Conservation (phyloP, 2,888 invertebrate genomes). For the Caenorhabditis japonica region DNA sequence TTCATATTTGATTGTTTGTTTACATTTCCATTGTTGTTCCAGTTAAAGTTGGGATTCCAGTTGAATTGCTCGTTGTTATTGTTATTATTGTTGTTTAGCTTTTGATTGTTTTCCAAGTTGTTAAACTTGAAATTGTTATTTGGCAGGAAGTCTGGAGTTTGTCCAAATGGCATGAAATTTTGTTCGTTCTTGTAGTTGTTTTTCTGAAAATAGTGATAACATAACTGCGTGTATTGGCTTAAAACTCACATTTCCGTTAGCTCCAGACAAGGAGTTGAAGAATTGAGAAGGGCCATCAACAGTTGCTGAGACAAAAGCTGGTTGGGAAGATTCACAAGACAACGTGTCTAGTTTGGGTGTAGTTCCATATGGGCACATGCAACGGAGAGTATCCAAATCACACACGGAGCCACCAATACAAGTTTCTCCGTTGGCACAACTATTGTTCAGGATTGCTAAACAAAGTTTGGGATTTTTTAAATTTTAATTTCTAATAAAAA, state of each 20-base stretch:
- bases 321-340: conserved; percentile 65
- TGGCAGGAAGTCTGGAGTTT: conserved; percentile 43
- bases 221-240: too few species aligned
- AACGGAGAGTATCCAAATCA: conserved; percentile 65
- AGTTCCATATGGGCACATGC: conserved; percentile 75
- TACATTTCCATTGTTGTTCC: conserved; percentile 21
- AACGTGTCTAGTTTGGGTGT: conserved; percentile 73
- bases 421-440: conserved; percentile 74
- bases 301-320: conserved; percentile 52
- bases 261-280: conserved; percentile 43
- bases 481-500: not conserved
- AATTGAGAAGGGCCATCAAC: conserved; percentile 51
- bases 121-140: conserved; percentile 49
- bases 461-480: conserved; percentile 15
- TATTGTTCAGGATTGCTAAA: conserved; percentile 76
- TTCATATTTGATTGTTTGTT: conserved; percentile 35
- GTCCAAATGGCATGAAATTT: conserved; percentile 36
- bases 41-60: conserved; percentile 32
- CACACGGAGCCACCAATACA: conserved; percentile 77
- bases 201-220: conserved; percentile 42
- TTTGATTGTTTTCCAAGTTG: conserved; percentile 35
- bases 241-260: conserved; percentile 27
- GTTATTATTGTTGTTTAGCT: conserved; percentile 13
- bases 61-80: conserved; percentile 21
- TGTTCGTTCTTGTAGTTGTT: conserved; percentile 23